These are phyloP conservation scores for Myrmecobius fasciatus DNA, from an alignment of 2,113 vertebrate genomes.

Conservation along the genomic window DNA sequence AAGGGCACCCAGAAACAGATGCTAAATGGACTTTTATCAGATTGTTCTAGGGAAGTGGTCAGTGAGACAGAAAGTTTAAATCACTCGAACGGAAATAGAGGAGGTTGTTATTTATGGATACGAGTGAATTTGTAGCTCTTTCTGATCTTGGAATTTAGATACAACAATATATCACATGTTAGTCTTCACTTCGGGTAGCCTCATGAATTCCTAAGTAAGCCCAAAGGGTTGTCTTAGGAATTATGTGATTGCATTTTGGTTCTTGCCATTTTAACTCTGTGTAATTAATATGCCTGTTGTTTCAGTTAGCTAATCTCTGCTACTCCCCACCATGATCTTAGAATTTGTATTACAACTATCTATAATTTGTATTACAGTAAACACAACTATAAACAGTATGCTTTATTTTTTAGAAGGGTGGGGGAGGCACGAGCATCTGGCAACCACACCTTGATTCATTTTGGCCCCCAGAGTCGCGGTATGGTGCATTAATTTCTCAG, in stretches of 20 bases:
- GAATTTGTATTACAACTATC: slow-evolving; percentile 33
- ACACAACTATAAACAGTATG: slow-evolving; percentile 54
- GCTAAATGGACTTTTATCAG: slow-evolving; percentile 63
- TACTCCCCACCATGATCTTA: slow-evolving; percentile 28
- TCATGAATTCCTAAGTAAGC: background rate
- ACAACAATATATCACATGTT: background rate
- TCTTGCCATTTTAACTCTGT: background rate
- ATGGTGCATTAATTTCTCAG: slow-evolving; percentile 88
- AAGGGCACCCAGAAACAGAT: slow-evolving; percentile 61
- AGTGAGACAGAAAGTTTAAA: slow-evolving; percentile 45
- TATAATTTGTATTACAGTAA: slow-evolving; percentile 57
- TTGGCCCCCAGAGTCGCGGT: slow-evolving; percentile 82
- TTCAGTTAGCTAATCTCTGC: slow-evolving; percentile 41
- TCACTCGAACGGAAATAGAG: slow-evolving; percentile 55
- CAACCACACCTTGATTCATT: slow-evolving; percentile 86
- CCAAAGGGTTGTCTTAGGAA: background rate
- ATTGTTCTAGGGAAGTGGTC: slow-evolving; percentile 34
- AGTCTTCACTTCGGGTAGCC: background rate
- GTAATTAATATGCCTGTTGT: background rate
- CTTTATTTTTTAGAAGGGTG: slow-evolving; percentile 48
- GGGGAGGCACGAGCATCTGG: slow-evolving; percentile 79
- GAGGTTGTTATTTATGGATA: slow-evolving; percentile 20
- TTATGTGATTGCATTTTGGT: background rate
- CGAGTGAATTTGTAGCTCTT: background rate
- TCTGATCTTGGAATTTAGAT: background rate